A percentile compares a stretch with the other conserved stretches of the same genome.
Conservation (phyloP, 2,888 invertebrate genomes). For the Rhamphomyia laevipes region DNA sequence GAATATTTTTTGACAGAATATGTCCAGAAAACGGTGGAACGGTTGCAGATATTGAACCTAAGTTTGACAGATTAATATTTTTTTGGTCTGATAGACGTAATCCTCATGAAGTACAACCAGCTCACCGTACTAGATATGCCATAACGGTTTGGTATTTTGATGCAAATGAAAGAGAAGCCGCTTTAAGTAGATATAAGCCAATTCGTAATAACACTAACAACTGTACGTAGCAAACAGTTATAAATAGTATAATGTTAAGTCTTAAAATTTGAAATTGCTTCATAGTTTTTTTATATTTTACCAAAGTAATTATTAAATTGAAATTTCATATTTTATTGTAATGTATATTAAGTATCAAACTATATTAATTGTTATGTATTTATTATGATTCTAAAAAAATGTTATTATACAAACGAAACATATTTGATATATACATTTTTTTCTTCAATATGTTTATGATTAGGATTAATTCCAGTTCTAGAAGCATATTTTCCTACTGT, state of each 20-base stretch:
- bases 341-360: too few species aligned
- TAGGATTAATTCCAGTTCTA: too few species aligned
- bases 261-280: too few species aligned
- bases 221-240: slow-evolving; percentile 11
- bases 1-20: slow-evolving; percentile 47
- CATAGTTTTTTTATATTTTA: too few species aligned
- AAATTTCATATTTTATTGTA: too few species aligned
- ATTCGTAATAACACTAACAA: slow-evolving; percentile 5
- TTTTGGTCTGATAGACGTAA: slow-evolving; percentile 97
- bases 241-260: neutral
- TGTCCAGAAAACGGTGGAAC: slow-evolving; percentile 78
- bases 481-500: too few species aligned
- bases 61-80: slow-evolving; percentile 86
- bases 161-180: slow-evolving; percentile 66
- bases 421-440: too few species aligned
- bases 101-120: slow-evolving; percentile 94
- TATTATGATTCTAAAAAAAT: too few species aligned
- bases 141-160: slow-evolving; percentile 91
- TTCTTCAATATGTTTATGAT: too few species aligned
- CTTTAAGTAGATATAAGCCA: slow-evolving; percentile 34
- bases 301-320: too few species aligned
- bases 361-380: too few species aligned
- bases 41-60: slow-evolving; percentile 83
- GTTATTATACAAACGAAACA: too few species aligned
- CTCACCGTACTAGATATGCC: slow-evolving; percentile 77